A percentile compares a stretch with the other conserved stretches of the same genome.
Evolutionary conservation across 2,113 vertebrate genomes (phyloP).

Genomic region (Triplophysa tibetana): DNA sequence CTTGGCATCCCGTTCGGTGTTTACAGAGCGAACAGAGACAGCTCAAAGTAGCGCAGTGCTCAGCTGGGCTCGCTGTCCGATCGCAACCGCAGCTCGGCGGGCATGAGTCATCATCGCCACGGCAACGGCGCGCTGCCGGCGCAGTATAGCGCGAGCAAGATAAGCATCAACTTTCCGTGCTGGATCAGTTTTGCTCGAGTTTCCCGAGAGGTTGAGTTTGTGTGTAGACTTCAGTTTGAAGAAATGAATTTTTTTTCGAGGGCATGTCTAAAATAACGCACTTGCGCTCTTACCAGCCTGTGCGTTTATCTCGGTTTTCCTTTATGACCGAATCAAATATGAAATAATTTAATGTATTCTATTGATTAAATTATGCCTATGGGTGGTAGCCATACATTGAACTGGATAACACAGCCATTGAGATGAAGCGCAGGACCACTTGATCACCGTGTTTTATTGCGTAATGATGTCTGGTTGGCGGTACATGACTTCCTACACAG

Average conservation of each 20-base stretch:
- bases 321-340: no score
- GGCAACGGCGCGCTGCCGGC: constrained; percentile 33
- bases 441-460: no score
- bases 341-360: no score
- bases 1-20: constrained; percentile 23
- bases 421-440: no score
- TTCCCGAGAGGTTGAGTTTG: background rate
- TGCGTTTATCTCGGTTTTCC: no score
- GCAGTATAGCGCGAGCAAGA: background rate
- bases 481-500: no score
- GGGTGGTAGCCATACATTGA: no score
- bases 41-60: constrained; percentile 14
- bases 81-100: constrained; percentile 29
- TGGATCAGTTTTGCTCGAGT: background rate
- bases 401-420: no score
- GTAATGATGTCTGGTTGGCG: no score
- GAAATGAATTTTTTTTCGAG: no score
- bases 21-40: constrained; percentile 45
- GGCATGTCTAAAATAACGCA: background rate
- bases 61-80: constrained; percentile 1
- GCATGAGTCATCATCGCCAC: constrained; percentile 51
- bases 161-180: background rate
- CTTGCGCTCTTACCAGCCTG: background rate
- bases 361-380: no score
- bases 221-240: background rate